Conservation (phyloP, 37 sponge, comb jelly and placozoan species). For the Aphrocallistes beatrix region DNA sequence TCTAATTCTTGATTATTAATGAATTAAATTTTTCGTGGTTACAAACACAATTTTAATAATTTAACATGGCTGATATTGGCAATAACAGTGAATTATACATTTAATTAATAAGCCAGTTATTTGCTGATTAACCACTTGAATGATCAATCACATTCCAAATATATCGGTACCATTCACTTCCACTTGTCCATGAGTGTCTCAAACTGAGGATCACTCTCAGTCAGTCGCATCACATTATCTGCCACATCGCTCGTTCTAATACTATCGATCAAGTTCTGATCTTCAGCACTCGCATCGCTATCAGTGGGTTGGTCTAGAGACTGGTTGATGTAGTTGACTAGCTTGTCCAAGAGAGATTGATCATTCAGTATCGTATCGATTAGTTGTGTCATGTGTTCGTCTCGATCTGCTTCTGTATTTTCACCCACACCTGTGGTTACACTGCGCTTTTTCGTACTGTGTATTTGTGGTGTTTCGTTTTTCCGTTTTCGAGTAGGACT, state of each 20-base stretch:
- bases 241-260: neutral
- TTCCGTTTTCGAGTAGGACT: neutral
- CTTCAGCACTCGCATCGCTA: neutral
- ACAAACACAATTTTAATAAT: too few relatives aligned
- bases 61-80: too few relatives aligned
- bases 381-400: constrained; percentile 9
- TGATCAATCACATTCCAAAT: too few relatives aligned
- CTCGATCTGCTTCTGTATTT: neutral
- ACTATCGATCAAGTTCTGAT: too few relatives aligned
- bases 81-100: too few relatives aligned
- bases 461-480: neutral
- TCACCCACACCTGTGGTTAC: neutral
- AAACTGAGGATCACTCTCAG: neutral
- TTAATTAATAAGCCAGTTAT: too few relatives aligned
- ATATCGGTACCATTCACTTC: too few relatives aligned
- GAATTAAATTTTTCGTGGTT: too few relatives aligned
- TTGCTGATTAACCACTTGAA: too few relatives aligned
- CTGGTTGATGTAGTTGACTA: neutral
- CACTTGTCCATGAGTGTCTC: too few relatives aligned
- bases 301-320: neutral
- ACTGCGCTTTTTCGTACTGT: neutral
- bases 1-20: too few relatives aligned
- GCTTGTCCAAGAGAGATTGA: neutral
- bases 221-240: neutral
- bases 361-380: neutral